Evolutionary conservation across 2,888 invertebrate genomes (phyloP).

Genomic region (Oxystoma pomonae): DNA sequence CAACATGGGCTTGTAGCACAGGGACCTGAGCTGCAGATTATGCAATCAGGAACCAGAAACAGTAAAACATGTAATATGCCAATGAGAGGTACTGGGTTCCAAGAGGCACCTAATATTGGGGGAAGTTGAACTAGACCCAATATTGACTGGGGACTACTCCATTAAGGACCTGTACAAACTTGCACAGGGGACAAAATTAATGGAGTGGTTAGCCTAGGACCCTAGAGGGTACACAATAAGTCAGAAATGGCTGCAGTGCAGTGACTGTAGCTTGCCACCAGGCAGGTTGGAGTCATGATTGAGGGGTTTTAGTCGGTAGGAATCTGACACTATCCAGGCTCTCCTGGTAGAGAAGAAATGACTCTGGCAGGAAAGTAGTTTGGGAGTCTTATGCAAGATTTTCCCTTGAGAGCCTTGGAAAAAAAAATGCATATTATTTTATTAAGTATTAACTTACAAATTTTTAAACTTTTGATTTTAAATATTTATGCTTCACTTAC

Average conservation of each 20-base stretch:
- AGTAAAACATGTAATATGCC: neutral
- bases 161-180: neutral
- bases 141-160: neutral
- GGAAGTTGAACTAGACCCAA: neutral
- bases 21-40: neutral
- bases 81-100: neutral
- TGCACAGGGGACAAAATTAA: neutral
- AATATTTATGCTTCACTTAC: too few species aligned
- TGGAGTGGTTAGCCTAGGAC: neutral
- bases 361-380: too few species aligned
- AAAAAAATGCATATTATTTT: too few species aligned
- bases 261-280: too few species aligned
- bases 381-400: too few species aligned
- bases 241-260: neutral
- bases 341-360: too few species aligned
- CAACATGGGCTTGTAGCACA: neutral
- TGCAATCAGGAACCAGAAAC: neutral
- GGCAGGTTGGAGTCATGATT: too few species aligned
- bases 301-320: too few species aligned
- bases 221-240: neutral
- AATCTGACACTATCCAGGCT: too few species aligned
- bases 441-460: too few species aligned
- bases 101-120: neutral
- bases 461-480: too few species aligned
- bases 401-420: too few species aligned